Evolutionary conservation across 2,888 invertebrate genomes (phyloP).

Genomic region (Thymelicus lineola): DNA sequence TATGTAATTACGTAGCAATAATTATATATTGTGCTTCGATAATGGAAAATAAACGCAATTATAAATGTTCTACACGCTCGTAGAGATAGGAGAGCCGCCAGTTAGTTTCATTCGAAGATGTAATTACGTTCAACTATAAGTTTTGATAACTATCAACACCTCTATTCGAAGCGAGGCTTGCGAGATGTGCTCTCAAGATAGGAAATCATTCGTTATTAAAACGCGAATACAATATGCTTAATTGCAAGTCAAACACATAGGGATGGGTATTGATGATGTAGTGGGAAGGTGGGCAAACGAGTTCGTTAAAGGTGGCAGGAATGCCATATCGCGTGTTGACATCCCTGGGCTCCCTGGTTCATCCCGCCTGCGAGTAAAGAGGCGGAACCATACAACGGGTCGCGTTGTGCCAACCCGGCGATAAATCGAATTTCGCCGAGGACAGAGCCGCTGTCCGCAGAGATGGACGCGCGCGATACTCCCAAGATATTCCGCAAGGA

Average conservation of each 20-base stretch:
- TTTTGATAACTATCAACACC: conserved; percentile 33
- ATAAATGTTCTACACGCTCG: conserved; percentile 9
- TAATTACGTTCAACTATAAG: conserved; percentile 27
- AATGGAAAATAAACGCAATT: neutral
- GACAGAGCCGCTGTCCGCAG: conserved; percentile 67
- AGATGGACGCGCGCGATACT: conserved; percentile 70
- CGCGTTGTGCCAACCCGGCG: conserved; percentile 64
- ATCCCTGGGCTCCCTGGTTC: conserved; percentile 67
- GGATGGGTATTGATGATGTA: conserved; percentile 47
- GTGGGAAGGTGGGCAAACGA: conserved; percentile 57
- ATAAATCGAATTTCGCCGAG: conserved; percentile 77
- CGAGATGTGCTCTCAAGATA: conserved; percentile 29
- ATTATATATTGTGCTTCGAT: neutral
- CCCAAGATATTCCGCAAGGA: conserved; percentile 60
- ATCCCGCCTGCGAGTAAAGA: conserved; percentile 56
- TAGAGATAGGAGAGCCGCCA: neutral
- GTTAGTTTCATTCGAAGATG: conserved; percentile 6
- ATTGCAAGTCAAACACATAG: conserved; percentile 24
- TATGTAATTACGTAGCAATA: neutral
- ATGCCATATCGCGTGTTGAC: conserved; percentile 66
- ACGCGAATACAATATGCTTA: conserved; percentile 14
- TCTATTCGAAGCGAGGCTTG: conserved; percentile 16
- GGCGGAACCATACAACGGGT: conserved; percentile 71
- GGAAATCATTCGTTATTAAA: conserved; percentile 26
- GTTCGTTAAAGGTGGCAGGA: conserved; percentile 62